Base-by-base conservation (phyloP, 2,888 invertebrate genomes). In the Microctonus aethiopoides region DNA sequence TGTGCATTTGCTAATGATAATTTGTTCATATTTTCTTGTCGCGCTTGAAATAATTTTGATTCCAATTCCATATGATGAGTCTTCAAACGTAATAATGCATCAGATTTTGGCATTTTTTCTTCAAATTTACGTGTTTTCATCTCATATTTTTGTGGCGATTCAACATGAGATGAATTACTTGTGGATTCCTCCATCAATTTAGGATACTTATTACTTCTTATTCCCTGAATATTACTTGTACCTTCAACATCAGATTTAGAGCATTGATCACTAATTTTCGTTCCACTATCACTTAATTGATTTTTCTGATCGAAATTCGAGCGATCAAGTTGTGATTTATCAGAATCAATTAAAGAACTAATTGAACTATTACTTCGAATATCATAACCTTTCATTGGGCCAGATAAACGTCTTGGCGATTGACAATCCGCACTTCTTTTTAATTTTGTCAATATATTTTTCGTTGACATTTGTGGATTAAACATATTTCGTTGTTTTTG, bases 401-500 rank as follows among this genome's bases (percentile, higher is more conserved):
- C 89, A 1, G 87, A 87, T 46, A 84, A 79, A 68, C 87, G 81
- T 7, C 87, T 80, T 6, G 86, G 86, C 0, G 86, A 86, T 72
- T 87, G 87, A 72, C 83, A 84, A 24, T 87, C 87, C 0, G 87
- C 86, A 52, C 85, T 87, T 67, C 88, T 82, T 76, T 88, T 89
- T 46, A 89, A 81, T 78, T 89, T 89, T 1, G 88, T 85, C 46
- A 88, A 78, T 79, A 88, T 87, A 70, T 87, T 87, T 72, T 88
- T 88, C 9, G 88, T 88, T 7, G 86, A 86, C 80, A 89, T 84
- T 77, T 89, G 88, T 51, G 87, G 87, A 82, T 89, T 89, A 41
- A 89, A 88, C 83, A 89, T 85, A 74, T 89, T 88, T 52, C 88
- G 85, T 76, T 90, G 89, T 74, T 89, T 88, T 77, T 88, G 88